phyloP scores from a whole-genome alignment of 1,140 invertebrate genomes.

The Melipona quadrifasciata region DNA sequence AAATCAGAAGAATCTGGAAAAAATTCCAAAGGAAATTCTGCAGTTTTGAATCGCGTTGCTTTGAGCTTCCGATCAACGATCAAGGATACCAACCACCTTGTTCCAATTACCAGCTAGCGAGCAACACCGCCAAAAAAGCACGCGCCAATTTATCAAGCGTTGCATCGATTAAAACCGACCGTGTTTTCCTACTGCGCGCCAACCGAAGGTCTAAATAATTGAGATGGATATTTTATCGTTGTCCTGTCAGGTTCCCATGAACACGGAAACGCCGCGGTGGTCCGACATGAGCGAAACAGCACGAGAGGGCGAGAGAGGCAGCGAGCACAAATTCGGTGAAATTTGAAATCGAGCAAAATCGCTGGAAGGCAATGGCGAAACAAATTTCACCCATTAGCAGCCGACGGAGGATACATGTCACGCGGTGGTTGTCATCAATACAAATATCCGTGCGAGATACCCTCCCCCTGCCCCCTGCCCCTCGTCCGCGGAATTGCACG shows the following conservation, averaged over 20 bases:
- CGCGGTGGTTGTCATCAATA: slow-evolving; percentile 64
- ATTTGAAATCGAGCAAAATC: slow-evolving; percentile 62
- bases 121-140: background rate
- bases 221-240: slow-evolving; percentile 61
- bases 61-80: background rate
- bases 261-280: background rate
- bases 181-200: background rate
- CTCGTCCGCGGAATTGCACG: background rate
- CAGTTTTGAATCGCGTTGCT: background rate
- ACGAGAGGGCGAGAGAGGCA: too few species aligned
- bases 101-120: background rate
- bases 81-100: background rate
- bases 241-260: slow-evolving; percentile 50
- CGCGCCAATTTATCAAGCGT: background rate
- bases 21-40: background rate
- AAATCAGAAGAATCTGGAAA: too few species aligned
- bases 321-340: slow-evolving; percentile 33
- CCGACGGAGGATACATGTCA: slow-evolving; percentile 55
- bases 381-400: slow-evolving; percentile 67
- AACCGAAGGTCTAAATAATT: slow-evolving; percentile 49
- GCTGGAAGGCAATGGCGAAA: slow-evolving; percentile 61
- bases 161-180: slow-evolving; percentile 12
- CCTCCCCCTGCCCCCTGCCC: slow-evolving; percentile 39
- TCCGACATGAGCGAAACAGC: background rate
- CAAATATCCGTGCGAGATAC: slow-evolving; percentile 64